Evolutionary conservation across 30 jellyfish, hydroid and myxozoan species (phyloP), one percentile per base, ranked within the genome.

Genomic region (Thelohanellus kitauei): DNA sequence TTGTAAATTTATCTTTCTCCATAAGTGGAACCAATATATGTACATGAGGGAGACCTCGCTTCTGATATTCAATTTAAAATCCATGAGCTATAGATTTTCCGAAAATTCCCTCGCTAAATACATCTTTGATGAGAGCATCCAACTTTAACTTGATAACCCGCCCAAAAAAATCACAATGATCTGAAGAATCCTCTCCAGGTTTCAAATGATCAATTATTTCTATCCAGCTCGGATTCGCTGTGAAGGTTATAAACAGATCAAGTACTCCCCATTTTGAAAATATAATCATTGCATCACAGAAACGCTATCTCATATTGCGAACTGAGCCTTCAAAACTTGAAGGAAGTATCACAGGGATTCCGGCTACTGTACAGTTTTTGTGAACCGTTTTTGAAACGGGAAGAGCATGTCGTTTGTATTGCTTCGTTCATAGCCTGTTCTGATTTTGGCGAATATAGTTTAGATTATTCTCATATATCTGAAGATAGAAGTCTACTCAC

Each of bases 11-110:
- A 43, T 39, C 66, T 10, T 45, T 85, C 38, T 57, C 55, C 14
- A 57, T 52, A 33, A 58, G 41, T 50, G 40, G 52, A n/a, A 57
- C 5, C 12, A 66, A 38, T 47, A 49, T 49, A 40, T 58, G 85
- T 11, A 48, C 66, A 44, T 58, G 84, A 4, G 71, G 85, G 47
- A 64, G 47, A 2, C 75, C 67, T 23, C 67, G 20, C 21, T 54
- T 54, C 47, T 58, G 62, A 31, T 48, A 51, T 48, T 38, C 83
- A 38, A 58, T 38, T 22, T 41, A 47, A 18, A 42, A 42, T 21
- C 41, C 61, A 1, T 40, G 16, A 4, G 17, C 25, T 10, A 58
- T 43, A 17, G 61, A 67, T 38, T 58, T 38, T 20, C 25, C 37
- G n/a, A 29, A 29, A n/a, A 29, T 10, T 29, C n/a, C 10, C 12